A percentile compares a stretch with the other conserved stretches of the same genome.
phyloP scores from a whole-genome alignment of 2,113 vertebrate species.

The Scophthalmus maximus region DNA sequence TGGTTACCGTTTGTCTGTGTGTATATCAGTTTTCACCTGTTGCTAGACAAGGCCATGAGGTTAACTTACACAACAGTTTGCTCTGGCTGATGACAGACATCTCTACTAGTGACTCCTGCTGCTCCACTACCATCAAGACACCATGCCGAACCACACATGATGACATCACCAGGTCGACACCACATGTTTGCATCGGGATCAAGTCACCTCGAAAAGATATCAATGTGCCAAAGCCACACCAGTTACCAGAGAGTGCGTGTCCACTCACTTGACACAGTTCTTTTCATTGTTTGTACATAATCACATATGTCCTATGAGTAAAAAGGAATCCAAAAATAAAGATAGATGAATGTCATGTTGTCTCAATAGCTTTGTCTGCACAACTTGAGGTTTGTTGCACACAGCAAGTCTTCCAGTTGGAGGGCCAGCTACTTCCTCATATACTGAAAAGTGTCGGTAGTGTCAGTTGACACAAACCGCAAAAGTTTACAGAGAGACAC shows the following conservation, averaged over 20 bases:
- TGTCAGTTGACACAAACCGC: too few relatives aligned
- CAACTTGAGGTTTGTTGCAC: not conserved
- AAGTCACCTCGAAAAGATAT: slow-evolving; percentile 4
- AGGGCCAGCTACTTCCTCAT: slow-evolving; percentile 41
- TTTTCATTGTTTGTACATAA: not conserved
- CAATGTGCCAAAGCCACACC: slow-evolving; percentile 56
- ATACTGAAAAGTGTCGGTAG: too few relatives aligned
- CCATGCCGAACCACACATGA: slow-evolving; percentile 47
- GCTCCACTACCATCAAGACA: slow-evolving; percentile 14
- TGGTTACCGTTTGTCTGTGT: slow-evolving; percentile 66
- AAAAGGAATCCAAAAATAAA: not conserved
- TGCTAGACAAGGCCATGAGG: slow-evolving; percentile 54
- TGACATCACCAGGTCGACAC: slow-evolving; percentile 11
- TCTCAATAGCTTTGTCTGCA: slow-evolving; percentile 8
- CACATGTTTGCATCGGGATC: slow-evolving; percentile 17
- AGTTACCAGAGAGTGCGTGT: not conserved
- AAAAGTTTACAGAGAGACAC: too few relatives aligned
- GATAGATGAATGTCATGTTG: not conserved
- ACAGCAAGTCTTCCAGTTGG: slow-evolving; percentile 3
- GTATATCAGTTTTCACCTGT: slow-evolving; percentile 76
- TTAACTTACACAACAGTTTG: slow-evolving; percentile 69
- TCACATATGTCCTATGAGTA: not conserved
- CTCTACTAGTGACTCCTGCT: slow-evolving; percentile 15
- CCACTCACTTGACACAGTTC: not conserved
- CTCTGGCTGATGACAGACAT: slow-evolving; percentile 35